Evolutionary conservation across 1,140 invertebrate genomes (phyloP), one percentile per base, ranked within the genome.

Genomic region (Eumeta japonica): DNA sequence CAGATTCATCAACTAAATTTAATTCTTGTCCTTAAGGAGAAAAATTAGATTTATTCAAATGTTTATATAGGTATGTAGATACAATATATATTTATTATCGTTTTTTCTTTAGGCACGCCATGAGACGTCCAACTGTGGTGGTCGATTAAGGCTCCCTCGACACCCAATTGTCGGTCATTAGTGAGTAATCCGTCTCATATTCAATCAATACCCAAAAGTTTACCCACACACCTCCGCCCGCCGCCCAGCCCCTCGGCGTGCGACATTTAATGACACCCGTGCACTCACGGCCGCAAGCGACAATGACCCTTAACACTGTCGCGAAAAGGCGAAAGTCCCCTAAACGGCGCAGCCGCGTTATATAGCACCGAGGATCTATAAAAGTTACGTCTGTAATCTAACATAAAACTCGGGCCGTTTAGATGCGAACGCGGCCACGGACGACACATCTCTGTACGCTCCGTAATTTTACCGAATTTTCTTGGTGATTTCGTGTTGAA

Each of bases 381-480:
- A 74, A 74, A 74, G 70, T 74, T 74, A 74, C 70, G 70, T 74
- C 70, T 74, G 70, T 74, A 74, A 74, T 74, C 70, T 74, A 74
- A 74, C 70, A 74, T 74, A 74, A 74, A 74, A 74, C 62, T 74
- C 70, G 64, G 66, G 64, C 70, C 70, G 70, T 71, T 74, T 74
- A 74, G 70, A 74, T 74, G 70, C 65, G 70, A 71, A 74, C 64
- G 66, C 68, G 66, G 66, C 59, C 59, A 66, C 63, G 66, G 66
- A 67, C 66, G 68, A 71, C 66, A 74, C 70, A 74, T 74, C 70
- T 74, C 70, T 57, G 55, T 43, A 59, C 62, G 70, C 70, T 74
- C 70, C 70, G 70, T 56, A 63, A 62, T 74, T 70, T 74, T 74
- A 67, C 66, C 66, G 58, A 71, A 74, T 64, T 65, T 60, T 54